A percentile compares a stretch with the other conserved stretches of the same genome.
These are phyloP conservation scores for Argynnis bischoffii DNA, from an alignment of 2,888 invertebrate species.

Conservation along the genomic window DNA sequence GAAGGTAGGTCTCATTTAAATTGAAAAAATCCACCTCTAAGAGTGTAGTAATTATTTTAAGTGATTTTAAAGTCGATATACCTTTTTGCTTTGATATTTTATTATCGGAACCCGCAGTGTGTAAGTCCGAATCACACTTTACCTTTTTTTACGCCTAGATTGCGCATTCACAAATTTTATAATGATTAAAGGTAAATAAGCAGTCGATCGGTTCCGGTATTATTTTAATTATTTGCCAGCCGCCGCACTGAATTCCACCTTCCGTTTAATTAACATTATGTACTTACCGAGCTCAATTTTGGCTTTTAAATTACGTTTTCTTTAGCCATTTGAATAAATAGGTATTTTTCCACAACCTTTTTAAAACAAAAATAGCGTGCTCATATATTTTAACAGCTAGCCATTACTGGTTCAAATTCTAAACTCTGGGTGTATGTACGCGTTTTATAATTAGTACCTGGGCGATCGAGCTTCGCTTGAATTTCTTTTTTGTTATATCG, in stretches of 20 bases:
- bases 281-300: slow-evolving; percentile 31
- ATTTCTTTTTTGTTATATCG: no score
- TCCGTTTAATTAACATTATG: slow-evolving; percentile 44
- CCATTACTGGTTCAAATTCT: no score
- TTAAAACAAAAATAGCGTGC: background rate
- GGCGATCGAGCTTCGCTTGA: no score
- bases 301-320: slow-evolving; percentile 16
- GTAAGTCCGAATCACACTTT: background rate
- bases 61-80: no score
- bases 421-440: no score
- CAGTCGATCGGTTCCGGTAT: slow-evolving; percentile 37
- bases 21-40: no score
- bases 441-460: no score
- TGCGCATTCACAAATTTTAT: slow-evolving; percentile 32
- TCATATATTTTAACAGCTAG: background rate
- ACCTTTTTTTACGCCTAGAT: background rate
- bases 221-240: slow-evolving; percentile 45
- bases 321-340: background rate
- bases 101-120: no score
- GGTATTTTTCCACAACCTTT: background rate
- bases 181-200: slow-evolving; percentile 41
- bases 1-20: no score
- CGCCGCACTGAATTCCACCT: slow-evolving; percentile 40
- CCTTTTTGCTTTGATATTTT: no score
- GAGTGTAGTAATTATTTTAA: no score